Conservation (phyloP, 2,888 invertebrate species). For the Acanthopleura granulata region DNA sequence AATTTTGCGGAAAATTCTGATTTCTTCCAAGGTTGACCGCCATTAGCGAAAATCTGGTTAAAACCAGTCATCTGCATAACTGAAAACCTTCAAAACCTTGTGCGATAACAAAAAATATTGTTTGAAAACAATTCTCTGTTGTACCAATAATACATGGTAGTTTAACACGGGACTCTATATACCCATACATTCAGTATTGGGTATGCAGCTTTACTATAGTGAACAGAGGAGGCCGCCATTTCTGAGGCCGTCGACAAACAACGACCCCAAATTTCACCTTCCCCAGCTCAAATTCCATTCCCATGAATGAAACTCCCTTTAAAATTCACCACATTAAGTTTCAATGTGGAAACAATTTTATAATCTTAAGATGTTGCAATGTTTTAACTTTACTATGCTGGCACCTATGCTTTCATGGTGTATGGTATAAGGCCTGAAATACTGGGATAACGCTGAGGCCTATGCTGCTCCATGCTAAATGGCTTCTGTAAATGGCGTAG, state of each 20-base stretch:
- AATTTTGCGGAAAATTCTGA: background rate
- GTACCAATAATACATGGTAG: background rate
- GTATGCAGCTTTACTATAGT: conserved; percentile 20
- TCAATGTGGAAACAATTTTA: conserved; percentile 3
- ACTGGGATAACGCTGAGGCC: conserved; percentile 16
- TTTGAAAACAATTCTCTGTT: background rate
- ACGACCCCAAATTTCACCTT: conserved; percentile 63
- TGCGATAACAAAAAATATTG: background rate
- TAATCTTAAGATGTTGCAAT: conserved; percentile 3
- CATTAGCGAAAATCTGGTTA: conserved; percentile 38
- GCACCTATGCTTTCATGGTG: conserved; percentile 20
- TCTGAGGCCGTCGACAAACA: conserved; percentile 42
- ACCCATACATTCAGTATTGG: conserved; percentile 15
- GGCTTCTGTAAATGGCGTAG: conserved; percentile 17
- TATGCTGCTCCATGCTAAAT: conserved; percentile 18
- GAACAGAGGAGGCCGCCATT: conserved; percentile 45
- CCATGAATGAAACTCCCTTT: conserved; percentile 65
- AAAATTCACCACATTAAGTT: conserved; percentile 45
- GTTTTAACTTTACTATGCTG: conserved; percentile 14
- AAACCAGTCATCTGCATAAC: conserved; percentile 27
- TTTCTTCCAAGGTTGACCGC: conserved; percentile 30
- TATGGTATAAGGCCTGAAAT: conserved; percentile 19
- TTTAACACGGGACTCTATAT: conserved; percentile 5
- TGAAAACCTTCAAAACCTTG: background rate
- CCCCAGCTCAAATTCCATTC: conserved; percentile 48